Evolutionary conservation across 1,140 invertebrate species (phyloP).

Genomic region (Marisa cornuarietis): DNA sequence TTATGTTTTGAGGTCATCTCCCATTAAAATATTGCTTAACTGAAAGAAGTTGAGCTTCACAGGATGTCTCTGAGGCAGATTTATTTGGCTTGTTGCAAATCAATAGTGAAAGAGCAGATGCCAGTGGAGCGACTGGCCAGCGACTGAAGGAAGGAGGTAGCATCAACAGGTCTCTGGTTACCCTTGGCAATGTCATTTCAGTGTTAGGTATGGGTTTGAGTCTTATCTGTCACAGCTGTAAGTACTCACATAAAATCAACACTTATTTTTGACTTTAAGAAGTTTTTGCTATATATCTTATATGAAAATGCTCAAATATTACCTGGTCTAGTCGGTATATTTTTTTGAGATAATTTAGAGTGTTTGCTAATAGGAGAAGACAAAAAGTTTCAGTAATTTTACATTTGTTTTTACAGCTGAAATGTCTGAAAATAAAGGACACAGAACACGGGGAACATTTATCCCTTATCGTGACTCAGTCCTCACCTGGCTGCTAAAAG

Average conservation of each 20-base stretch:
- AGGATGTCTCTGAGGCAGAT: too few relatives aligned
- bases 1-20: too few relatives aligned
- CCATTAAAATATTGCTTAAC: too few relatives aligned
- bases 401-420: constrained; percentile 48
- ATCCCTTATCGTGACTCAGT: constrained; percentile 92
- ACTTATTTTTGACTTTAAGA: too few relatives aligned
- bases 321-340: too few relatives aligned
- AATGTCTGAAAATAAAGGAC: constrained; percentile 46
- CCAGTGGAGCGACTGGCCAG: constrained; percentile 68
- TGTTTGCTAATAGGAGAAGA: too few relatives aligned
- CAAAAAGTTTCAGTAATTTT: not conserved
- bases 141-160: constrained; percentile 88
- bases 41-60: too few relatives aligned
- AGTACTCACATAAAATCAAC: too few relatives aligned
- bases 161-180: constrained; percentile 92
- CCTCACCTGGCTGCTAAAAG: constrained; percentile 89
- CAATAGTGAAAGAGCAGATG: constrained; percentile 71
- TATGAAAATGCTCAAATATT: not conserved
- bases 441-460: constrained; percentile 66
- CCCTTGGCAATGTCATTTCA: constrained; percentile 83
- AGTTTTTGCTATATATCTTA: not conserved
- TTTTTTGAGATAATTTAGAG: too few relatives aligned
- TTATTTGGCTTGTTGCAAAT: too few relatives aligned
- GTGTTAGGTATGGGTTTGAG: constrained; percentile 72
- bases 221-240: too few relatives aligned